Percentiles rank a stretch among this genome's conserved stretches.
Evolutionary conservation across 2,888 invertebrate species (phyloP).

Genomic region (Clunio marinus): DNA sequence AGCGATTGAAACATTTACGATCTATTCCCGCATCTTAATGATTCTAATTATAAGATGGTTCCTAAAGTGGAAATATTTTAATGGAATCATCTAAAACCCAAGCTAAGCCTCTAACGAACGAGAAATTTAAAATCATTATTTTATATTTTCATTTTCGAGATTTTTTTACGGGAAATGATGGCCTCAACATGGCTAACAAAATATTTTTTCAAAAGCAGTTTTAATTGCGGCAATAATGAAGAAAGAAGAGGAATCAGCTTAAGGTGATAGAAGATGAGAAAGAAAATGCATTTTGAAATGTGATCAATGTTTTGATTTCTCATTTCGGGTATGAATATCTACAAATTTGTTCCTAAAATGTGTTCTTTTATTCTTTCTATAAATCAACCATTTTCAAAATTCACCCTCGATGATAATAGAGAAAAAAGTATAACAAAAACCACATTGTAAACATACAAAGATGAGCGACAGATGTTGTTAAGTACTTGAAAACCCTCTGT

Average conservation of each 20-base stretch:
- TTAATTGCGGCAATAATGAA: too few relatives aligned
- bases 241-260: too few relatives aligned
- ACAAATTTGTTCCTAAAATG: too few relatives aligned
- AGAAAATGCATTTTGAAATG: too few relatives aligned
- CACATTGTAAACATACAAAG: slow-evolving; percentile 37
- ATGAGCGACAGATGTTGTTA: slow-evolving; percentile 39
- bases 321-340: too few relatives aligned
- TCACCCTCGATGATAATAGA: slow-evolving; percentile 34
- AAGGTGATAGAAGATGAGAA: too few relatives aligned
- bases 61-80: slow-evolving; percentile 18
- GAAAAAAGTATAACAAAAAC: slow-evolving; percentile 28
- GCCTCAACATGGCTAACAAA: too few relatives aligned
- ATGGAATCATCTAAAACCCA: slow-evolving; percentile 15
- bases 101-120: background rate
- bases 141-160: too few relatives aligned
- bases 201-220: too few relatives aligned
- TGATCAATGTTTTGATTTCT: too few relatives aligned
- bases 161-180: too few relatives aligned
- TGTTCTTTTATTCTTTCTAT: background rate
- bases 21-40: slow-evolving; percentile 38
- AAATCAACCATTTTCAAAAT: slow-evolving; percentile 39
- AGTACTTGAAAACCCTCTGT: slow-evolving; percentile 39
- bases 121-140: background rate
- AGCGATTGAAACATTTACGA: slow-evolving; percentile 39
- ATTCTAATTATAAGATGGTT: slow-evolving; percentile 39